phyloP scores from a whole-genome alignment of 2,888 invertebrate species.

The Lordiphosa fenestrarum region DNA sequence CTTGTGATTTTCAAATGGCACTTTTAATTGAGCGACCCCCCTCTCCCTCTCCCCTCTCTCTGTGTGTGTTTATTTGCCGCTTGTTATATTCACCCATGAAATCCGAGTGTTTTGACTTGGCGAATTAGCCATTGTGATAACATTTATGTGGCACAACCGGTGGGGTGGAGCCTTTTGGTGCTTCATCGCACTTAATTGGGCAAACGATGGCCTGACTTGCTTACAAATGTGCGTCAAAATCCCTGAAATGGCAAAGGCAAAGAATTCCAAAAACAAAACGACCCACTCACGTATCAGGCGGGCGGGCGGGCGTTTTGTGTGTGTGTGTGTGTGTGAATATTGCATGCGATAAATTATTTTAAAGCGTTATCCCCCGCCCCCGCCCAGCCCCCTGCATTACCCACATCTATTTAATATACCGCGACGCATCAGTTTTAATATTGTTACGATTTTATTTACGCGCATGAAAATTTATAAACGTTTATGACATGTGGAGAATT shows the following conservation, averaged over 20 bases:
- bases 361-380: slow-evolving; percentile 40
- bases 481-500: slow-evolving; percentile 55
- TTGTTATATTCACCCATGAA: slow-evolving; percentile 36
- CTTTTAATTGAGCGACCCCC: no score
- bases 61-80: slow-evolving; percentile 37
- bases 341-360: slow-evolving; percentile 70
- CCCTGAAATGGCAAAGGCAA: slow-evolving; percentile 20
- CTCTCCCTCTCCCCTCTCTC: not conserved
- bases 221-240: slow-evolving; percentile 56
- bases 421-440: slow-evolving; percentile 67
- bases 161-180: slow-evolving; percentile 24
- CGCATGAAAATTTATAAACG: slow-evolving; percentile 64
- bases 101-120: slow-evolving; percentile 67
- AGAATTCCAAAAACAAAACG: slow-evolving; percentile 15
- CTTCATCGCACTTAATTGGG: slow-evolving; percentile 70
- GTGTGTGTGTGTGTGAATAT: slow-evolving; percentile 37
- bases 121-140: slow-evolving; percentile 70
- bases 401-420: slow-evolving; percentile 56
- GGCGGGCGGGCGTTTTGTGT: no score
- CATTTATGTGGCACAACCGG: slow-evolving; percentile 33
- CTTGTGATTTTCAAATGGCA: no score
- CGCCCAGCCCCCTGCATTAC: not conserved
- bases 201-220: slow-evolving; percentile 70
- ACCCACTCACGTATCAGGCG: slow-evolving; percentile 27
- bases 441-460: slow-evolving; percentile 66